phyloP scores from a whole-genome alignment of 53 echinoderm and acorn worm genomes.

The Paelopatides confundens region DNA sequence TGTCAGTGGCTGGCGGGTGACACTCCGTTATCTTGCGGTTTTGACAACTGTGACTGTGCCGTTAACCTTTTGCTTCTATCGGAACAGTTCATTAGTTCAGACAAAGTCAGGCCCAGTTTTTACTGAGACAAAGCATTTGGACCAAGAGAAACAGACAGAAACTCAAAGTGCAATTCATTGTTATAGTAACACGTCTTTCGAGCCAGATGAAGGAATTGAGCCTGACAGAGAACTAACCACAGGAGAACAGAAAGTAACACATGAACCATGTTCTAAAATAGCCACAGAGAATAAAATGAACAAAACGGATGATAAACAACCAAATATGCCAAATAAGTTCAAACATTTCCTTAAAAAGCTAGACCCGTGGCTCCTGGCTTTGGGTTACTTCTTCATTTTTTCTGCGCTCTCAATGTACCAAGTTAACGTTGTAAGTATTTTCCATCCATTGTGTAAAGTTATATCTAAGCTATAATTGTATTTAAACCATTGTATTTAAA shows the following conservation, averaged over 20 bases:
- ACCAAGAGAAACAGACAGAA: not conserved
- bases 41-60: not conserved
- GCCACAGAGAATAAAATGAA: not conserved
- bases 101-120: not conserved
- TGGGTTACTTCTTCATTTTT: not conserved
- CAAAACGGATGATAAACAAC: not conserved
- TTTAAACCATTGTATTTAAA: too few species aligned
- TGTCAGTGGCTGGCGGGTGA: not conserved
- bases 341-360: not conserved
- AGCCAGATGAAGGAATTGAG: not conserved
- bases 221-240: too few species aligned
- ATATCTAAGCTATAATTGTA: too few species aligned
- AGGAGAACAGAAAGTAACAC: not conserved
- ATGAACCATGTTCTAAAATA: too few species aligned
- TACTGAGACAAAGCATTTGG: not conserved
- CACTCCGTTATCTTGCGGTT: not conserved
- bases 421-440: constrained; percentile 13
- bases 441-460: too few species aligned
- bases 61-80: not conserved
- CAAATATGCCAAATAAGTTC: not conserved
- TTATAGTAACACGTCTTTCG: not conserved
- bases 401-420: not conserved
- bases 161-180: not conserved
- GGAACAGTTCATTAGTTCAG: not conserved
- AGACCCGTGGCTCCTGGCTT: not conserved